phyloP scores from a whole-genome alignment of 2,113 vertebrate species.

The Progne subis region DNA sequence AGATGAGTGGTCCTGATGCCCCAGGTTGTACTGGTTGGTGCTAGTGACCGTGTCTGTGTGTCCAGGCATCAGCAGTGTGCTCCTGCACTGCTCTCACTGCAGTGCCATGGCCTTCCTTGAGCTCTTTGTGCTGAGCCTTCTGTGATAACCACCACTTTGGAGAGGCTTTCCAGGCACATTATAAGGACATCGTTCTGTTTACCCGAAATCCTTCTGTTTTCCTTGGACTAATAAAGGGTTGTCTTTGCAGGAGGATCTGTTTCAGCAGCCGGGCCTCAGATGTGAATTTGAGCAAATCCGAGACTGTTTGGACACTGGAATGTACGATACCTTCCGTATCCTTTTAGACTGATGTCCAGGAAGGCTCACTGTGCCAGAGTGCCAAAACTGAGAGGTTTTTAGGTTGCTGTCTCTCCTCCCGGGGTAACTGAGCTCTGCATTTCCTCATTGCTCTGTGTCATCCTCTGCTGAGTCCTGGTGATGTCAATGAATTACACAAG shows the following conservation, averaged over 20 bases:
- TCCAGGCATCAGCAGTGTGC: not conserved
- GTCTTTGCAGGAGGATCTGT: conserved; percentile 89
- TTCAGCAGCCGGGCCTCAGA: conserved; percentile 94
- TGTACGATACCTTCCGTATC: conserved; percentile 90
- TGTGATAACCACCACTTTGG: not conserved
- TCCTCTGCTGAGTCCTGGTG: accelerated
- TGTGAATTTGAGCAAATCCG: conserved; percentile 91
- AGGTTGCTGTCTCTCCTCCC: not conserved
- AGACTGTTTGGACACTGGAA: conserved; percentile 91
- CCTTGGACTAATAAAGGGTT: not conserved
- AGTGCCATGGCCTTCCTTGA: not conserved
- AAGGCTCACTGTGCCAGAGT: not conserved
- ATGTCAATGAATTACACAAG: accelerated
- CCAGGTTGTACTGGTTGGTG: accelerated
- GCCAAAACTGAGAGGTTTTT: not conserved
- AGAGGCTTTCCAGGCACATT: not conserved
- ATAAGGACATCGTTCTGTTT: not conserved
- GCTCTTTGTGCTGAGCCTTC: not conserved
- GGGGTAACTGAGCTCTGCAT: not conserved
- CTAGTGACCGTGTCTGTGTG: not conserved
- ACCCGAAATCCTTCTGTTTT: not conserved
- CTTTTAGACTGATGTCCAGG: conserved; percentile 53
- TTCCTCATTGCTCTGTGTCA: not conserved
- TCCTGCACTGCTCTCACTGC: not conserved
- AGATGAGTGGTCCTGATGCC: not conserved